Percentiles rank a stretch among this genome's conserved stretches.
Evolutionary conservation across 2,113 vertebrate species (phyloP).

Genomic region (Passer montanus): DNA sequence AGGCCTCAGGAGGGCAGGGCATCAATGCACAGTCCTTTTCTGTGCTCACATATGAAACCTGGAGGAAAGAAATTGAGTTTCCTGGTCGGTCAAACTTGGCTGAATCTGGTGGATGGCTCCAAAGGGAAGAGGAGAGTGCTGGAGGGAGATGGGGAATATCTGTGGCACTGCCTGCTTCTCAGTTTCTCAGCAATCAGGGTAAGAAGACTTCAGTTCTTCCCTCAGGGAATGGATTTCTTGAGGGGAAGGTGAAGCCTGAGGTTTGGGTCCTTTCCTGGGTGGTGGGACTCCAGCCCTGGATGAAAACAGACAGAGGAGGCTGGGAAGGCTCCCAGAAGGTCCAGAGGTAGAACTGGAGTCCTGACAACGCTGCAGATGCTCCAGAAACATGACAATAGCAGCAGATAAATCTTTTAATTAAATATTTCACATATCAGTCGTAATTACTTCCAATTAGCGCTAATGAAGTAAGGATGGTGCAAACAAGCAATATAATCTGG

Average conservation of each 20-base stretch:
- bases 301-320: neutral
- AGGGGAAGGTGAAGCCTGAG: neutral
- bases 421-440: constrained; percentile 10
- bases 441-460: constrained; percentile 45
- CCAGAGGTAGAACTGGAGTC: neutral
- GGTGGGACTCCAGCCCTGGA: accelerated
- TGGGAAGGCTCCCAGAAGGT: neutral
- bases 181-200: neutral
- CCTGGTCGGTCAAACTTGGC: accelerated
- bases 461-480: constrained; percentile 37
- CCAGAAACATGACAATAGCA: neutral
- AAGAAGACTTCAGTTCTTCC: neutral
- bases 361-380: neutral
- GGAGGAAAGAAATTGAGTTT: accelerated
- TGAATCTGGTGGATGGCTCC: accelerated
- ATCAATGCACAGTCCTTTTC: neutral
- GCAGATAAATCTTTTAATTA: constrained; percentile 53
- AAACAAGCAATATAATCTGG: constrained; percentile 41
- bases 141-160: neutral
- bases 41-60: accelerated
- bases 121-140: neutral
- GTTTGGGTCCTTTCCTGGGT: neutral
- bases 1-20: neutral
- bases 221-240: neutral
- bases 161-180: neutral